Percentiles rank a stretch among this genome's conserved stretches.
These are phyloP conservation scores for Pseudococcus longispinus DNA, from an alignment of 2,888 invertebrate genomes.

Conservation along the genomic window DNA sequence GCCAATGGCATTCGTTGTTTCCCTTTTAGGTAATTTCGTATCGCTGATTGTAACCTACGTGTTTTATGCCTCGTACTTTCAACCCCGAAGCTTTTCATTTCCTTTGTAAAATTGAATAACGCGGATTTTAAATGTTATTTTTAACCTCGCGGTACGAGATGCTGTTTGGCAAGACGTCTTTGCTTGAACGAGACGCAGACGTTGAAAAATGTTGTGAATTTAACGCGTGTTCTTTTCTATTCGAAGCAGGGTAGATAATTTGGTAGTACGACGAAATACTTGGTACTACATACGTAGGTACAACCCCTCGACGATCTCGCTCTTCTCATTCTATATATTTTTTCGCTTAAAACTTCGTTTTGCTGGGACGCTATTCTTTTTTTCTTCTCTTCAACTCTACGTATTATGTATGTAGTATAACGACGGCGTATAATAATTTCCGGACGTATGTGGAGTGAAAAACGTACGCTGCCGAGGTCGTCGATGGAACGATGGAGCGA, in stretches of 20 bases:
- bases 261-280: neutral
- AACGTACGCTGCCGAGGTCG: neutral
- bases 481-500: neutral
- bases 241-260: neutral
- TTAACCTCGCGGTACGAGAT: neutral
- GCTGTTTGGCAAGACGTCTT: neutral
- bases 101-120: slow-evolving; percentile 1
- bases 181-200: neutral
- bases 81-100: slow-evolving; percentile 13
- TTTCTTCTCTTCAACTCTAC: neutral
- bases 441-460: neutral
- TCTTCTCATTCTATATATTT: neutral
- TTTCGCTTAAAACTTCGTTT: neutral
- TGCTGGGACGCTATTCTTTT: neutral
- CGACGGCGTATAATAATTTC: neutral
- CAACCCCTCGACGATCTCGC: neutral
- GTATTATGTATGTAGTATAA: neutral
- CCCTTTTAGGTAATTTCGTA: neutral
- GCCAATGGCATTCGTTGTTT: no score
- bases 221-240: neutral
- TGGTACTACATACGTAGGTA: neutral
- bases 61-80: neutral
- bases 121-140: slow-evolving; percentile 10
- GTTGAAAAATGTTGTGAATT: neutral
- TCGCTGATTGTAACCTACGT: neutral